Percentiles rank a stretch among this genome's conserved stretches.
Evolutionary conservation across 1,140 invertebrate genomes (phyloP).

Genomic region (Zelostemma sp.): DNA sequence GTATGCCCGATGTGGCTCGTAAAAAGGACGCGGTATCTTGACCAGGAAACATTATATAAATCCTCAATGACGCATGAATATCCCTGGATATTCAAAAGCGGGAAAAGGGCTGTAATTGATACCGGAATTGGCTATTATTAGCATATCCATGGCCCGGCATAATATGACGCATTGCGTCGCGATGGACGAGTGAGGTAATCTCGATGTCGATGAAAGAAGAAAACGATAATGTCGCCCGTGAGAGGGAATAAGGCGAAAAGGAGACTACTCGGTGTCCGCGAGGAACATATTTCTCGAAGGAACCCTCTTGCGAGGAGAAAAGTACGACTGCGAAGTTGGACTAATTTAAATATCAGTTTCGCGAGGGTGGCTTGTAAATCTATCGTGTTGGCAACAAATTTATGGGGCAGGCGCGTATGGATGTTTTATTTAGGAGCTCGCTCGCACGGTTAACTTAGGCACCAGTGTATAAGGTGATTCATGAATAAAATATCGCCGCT

Average conservation of each 20-base stretch:
- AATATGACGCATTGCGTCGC: conserved; percentile 20
- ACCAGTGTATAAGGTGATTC: conserved; percentile 62
- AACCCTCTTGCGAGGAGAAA: conserved; percentile 54
- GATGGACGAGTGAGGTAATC: conserved; percentile 37
- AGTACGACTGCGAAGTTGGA: conserved; percentile 61
- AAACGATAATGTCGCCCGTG: conserved; percentile 44
- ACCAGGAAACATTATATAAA: conserved; percentile 25
- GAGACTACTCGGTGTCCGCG: conserved; percentile 3
- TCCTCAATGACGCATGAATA: conserved; percentile 13
- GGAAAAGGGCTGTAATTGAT: conserved; percentile 13
- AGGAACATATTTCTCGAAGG: conserved; percentile 47
- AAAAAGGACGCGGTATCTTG: conserved; percentile 6
- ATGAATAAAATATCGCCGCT: conserved; percentile 70
- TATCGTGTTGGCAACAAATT: conserved; percentile 67
- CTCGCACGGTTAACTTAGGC: conserved; percentile 60
- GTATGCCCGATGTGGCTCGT: conserved; percentile 15
- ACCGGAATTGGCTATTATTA: conserved; percentile 15
- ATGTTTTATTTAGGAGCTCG: conserved; percentile 70
- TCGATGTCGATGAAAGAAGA: conserved; percentile 30
- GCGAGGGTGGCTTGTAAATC: conserved; percentile 69
- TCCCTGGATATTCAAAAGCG: conserved; percentile 19
- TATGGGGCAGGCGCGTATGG: conserved; percentile 65
- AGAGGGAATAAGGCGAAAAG: conserved; percentile 15
- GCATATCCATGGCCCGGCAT: conserved; percentile 7
- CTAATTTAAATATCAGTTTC: conserved; percentile 72